phyloP scores from a whole-genome alignment of 2,797 vertebrate genomes.

The Cossypha polioptera region DNA sequence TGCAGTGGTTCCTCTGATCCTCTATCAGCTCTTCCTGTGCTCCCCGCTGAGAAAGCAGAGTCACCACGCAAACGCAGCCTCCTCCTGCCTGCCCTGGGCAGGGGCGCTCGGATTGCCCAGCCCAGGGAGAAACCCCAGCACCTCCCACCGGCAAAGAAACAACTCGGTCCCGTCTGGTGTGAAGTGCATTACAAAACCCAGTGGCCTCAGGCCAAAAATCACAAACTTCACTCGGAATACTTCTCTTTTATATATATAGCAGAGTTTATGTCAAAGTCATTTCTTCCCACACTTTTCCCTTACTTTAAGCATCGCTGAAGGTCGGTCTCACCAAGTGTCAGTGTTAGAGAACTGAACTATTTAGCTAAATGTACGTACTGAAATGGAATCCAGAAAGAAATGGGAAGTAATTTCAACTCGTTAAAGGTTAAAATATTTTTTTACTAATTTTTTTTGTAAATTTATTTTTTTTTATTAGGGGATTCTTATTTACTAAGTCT shows the following conservation, averaged over 20 bases:
- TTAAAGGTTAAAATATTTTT: neutral
- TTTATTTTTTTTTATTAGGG: neutral
- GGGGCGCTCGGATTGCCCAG: neutral
- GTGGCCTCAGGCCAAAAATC: neutral
- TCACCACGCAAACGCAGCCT: neutral
- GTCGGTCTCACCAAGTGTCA: neutral
- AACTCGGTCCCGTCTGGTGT: fast-evolving
- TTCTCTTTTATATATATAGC: neutral
- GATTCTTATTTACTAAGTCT: neutral
- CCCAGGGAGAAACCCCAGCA: neutral
- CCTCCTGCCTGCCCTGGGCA: neutral
- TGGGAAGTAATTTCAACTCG: neutral
- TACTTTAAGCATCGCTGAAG: neutral
- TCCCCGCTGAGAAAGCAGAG: neutral
- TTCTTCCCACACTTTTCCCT: neutral
- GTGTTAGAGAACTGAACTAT: neutral
- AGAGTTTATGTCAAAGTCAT: neutral
- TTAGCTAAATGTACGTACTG: neutral
- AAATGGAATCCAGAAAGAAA: neutral
- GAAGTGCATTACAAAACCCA: neutral
- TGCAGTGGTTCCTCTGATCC: neutral
- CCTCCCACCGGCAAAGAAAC: neutral
- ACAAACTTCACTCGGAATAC: neutral
- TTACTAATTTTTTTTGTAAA: neutral
- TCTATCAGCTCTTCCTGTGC: neutral